Evolutionary conservation across 2,797 vertebrate species (phyloP).

Genomic region (Peromyscus nudipes): DNA sequence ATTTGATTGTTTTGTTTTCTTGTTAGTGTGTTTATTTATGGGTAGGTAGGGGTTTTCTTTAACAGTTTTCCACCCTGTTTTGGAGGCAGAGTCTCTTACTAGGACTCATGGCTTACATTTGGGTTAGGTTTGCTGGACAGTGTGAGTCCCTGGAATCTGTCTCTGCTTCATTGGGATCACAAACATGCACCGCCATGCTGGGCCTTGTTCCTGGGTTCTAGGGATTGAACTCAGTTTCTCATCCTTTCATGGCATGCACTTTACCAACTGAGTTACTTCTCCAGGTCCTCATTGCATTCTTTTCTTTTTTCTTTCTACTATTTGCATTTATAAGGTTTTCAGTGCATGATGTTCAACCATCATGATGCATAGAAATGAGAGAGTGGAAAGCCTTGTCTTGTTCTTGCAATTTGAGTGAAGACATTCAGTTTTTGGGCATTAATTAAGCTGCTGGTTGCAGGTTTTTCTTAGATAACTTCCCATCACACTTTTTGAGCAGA

Average conservation of each 20-base stretch:
- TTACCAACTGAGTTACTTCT: background rate
- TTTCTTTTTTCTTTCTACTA: slow-evolving; percentile 45
- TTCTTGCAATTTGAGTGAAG: slow-evolving; percentile 9
- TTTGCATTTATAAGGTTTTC: slow-evolving; percentile 10
- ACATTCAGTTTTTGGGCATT: background rate
- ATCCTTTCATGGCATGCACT: background rate
- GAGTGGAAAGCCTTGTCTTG: background rate
- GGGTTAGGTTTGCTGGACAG: background rate
- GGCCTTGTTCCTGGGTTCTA: background rate
- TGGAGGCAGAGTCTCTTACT: background rate
- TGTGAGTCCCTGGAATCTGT: background rate
- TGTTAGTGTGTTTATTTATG: background rate
- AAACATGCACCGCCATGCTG: background rate
- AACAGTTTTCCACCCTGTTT: background rate
- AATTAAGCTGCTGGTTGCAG: slow-evolving; percentile 9
- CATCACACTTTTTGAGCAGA: background rate
- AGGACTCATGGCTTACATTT: background rate
- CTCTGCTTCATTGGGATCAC: background rate
- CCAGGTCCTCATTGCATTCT: background rate
- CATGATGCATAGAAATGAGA: slow-evolving; percentile 12
- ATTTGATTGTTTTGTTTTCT: background rate
- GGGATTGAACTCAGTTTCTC: background rate
- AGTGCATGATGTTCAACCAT: background rate
- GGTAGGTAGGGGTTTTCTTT: background rate
- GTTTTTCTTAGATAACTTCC: slow-evolving; percentile 47